Base-by-base conservation (phyloP, 2,113 vertebrate genomes). In the human region DNA sequence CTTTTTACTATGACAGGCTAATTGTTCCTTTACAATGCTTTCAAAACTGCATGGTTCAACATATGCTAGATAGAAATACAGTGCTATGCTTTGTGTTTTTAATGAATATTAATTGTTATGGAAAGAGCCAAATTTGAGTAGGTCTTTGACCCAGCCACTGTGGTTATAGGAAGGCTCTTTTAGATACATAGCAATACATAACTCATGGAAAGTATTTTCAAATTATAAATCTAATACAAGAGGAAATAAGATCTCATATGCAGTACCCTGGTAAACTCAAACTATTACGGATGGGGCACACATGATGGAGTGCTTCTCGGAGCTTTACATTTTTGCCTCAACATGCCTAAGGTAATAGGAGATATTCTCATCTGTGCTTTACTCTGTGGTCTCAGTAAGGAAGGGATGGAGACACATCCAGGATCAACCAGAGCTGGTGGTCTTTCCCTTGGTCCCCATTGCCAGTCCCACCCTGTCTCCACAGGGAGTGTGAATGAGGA, bases 71-170 rank as follows among this genome's bases (percentile, higher is more conserved):
- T 61, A 76, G 0, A 73, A n/a, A 38, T 64, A 50, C 45, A 83
- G 4, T n/a, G 43, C 32, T 72, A 0, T 79, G 78, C 70, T 79
- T 88, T 57, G 30, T 35, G 40, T 14, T 48, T 92, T 68, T 94
- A 75, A 55, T 92, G 10, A 38, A 72, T 55, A 45, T 68, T 92
- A 23, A 87, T 50, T 93, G 89, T 66, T 70, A n/a, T 43, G 27
- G 40, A 72, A 64, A 25, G 73, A 50, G 64, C 5, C 27, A 50
- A 50, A 68, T 89, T 48, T 66, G 52, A 92, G 20, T 57, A 52
- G n/a, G 22, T 50, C 25, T 40, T 86, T 80, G 79, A 38, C 30
- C 84, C 64, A 43, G 40, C 52, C 23, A 50, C 30, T 52, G 20
- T 72, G 32, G 8, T 48, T 40, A 12, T 25, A 48, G 35, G 55